phyloP scores from a whole-genome alignment of 2,113 vertebrate genomes.

The Microtus oregoni region DNA sequence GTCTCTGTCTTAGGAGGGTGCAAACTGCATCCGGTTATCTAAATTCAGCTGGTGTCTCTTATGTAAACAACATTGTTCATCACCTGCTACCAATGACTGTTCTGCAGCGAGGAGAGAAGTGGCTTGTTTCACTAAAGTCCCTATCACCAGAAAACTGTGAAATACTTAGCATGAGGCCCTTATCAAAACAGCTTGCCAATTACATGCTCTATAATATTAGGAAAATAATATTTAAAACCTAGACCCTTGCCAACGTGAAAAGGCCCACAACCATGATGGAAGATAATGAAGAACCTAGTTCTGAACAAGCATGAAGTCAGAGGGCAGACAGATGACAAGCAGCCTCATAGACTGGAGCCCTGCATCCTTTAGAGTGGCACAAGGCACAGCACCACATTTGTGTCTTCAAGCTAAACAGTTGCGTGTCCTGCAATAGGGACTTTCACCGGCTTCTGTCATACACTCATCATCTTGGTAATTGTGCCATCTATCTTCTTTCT shows the following conservation, averaged over 20 bases:
- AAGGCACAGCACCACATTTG: fast-evolving
- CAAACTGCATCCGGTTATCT: neutral
- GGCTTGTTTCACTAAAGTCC: neutral
- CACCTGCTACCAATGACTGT: neutral
- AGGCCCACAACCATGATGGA: neutral
- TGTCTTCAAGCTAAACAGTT: neutral
- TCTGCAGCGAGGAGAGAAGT: neutral
- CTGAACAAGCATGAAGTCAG: neutral
- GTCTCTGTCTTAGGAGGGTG: neutral
- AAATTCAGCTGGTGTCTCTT: neutral
- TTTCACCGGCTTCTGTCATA: neutral
- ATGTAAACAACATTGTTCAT: neutral
- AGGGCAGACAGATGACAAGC: neutral
- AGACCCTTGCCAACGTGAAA: neutral
- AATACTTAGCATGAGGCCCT: neutral
- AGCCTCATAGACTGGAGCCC: neutral
- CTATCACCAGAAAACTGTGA: neutral
- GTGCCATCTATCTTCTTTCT: neutral
- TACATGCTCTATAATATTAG: neutral
- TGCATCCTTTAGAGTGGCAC: neutral
- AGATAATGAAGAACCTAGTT: neutral
- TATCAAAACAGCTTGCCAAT: neutral
- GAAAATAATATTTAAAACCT: neutral
- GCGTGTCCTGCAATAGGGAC: neutral
- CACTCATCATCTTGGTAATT: neutral